Conservation (phyloP, 2,797 vertebrate species). For the Anas acuta region DNA sequence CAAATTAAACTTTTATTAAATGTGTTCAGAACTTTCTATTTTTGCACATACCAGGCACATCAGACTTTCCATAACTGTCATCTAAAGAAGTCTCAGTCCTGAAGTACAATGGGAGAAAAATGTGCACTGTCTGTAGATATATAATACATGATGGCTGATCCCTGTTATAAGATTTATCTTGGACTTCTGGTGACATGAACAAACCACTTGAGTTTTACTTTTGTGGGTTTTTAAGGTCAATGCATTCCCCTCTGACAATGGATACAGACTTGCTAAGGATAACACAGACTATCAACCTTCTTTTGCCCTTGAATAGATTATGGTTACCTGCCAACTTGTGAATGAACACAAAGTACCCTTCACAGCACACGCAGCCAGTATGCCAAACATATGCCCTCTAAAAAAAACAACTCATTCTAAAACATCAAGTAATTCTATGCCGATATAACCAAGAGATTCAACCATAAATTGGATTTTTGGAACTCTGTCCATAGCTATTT, state of each 20-base stretch:
- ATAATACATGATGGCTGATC: constrained; percentile 14
- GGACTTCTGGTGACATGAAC: neutral
- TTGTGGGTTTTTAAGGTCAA: neutral
- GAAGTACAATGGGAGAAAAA: constrained; percentile 32
- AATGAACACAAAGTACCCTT: neutral
- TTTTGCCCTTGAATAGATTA: neutral
- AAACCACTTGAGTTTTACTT: constrained; percentile 2
- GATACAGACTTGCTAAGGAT: neutral
- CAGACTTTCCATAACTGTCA: constrained; percentile 61
- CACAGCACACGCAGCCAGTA: neutral
- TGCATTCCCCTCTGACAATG: neutral
- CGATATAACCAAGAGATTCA: neutral
- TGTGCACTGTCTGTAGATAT: constrained; percentile 27
- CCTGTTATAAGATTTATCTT: constrained; percentile 10
- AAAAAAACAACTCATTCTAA: neutral
- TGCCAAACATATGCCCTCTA: neutral
- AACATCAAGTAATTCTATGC: neutral
- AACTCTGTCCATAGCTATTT: neutral
- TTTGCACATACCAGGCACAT: constrained; percentile 59
- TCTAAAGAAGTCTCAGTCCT: constrained; percentile 5
- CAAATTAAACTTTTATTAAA: constrained; percentile 68
- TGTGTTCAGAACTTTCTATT: constrained; percentile 57
- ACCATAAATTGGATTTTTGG: neutral
- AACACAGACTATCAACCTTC: neutral
- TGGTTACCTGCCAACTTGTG: neutral